Evolutionary conservation across 2,797 vertebrate species (phyloP), one percentile per base, ranked within the genome.

Genomic region (Sebastes minor): DNA sequence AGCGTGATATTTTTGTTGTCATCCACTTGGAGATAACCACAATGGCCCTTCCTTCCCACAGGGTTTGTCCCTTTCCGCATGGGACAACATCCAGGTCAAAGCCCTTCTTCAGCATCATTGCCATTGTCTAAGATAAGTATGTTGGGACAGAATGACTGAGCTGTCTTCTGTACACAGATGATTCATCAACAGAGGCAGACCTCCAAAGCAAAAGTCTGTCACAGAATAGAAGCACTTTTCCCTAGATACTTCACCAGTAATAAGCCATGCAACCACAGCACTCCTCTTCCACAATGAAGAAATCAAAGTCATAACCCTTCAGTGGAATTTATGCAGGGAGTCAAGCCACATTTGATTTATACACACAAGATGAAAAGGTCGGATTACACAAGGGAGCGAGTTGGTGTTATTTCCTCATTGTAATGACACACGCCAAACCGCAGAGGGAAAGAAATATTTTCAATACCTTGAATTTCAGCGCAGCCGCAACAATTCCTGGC

Each of bases 31-130:
- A 73, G 83, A 88, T 76, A 84, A 88, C 85, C 87, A 94, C 92
- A 95, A 90, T 89, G 86, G 88, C 65, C 74, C 90, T 94, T 95
- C 93, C 94, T 95, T 94, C 86, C 86, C 75, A 52, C 72, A 71
- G 80, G 71, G 86, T 87, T 80, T 72, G 81, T 90, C 86, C 76
- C 71, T 81, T 87, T 90, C 82, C 70, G 42, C 53, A 38, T 46
- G n/a, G 46, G 63, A 69, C 80, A 57, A 77, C 75, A 62, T 85
- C 82, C 81, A 73, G 77, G 71, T 74, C 73, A 53, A 83, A 78
- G 38, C 38, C 80, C 87, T 89, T 78, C 78, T 78, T 42, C 71
- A 52, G 67, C 74, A 85, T 87, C 78, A 25, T 30, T 18, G 23
- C 61, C n/a, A 86, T 91, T 90, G 88, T 90, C 65, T 89, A 14